Percentiles rank a stretch among this genome's conserved stretches.
These are phyloP conservation scores for Suillia variegata DNA, from an alignment of 2,888 invertebrate genomes.

Conservation along the genomic window DNA sequence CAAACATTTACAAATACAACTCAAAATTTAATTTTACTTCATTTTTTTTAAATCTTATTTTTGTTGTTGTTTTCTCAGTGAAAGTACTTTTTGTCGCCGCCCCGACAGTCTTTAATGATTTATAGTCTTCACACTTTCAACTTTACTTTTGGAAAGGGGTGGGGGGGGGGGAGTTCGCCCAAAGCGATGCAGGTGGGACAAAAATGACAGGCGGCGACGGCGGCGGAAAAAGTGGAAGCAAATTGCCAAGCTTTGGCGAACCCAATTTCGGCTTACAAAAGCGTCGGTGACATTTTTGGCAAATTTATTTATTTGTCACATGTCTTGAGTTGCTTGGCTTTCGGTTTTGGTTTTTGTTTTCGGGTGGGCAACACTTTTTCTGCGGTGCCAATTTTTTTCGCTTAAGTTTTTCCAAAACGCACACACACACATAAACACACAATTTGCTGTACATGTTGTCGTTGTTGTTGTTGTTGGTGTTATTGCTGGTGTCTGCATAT, in stretches of 20 bases:
- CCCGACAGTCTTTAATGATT: background rate
- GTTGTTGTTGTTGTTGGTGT: slow-evolving; percentile 23
- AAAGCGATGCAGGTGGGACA: background rate
- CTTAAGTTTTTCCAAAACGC: no score
- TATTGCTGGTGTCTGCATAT: slow-evolving; percentile 51
- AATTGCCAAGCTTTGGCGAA: slow-evolving; percentile 35
- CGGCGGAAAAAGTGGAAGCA: background rate
- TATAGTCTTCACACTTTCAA: background rate
- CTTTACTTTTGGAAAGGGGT: background rate
- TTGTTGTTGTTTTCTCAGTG: no score
- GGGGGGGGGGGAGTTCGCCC: background rate
- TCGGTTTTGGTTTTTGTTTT: no score
- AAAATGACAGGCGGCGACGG: no score
- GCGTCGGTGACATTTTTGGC: slow-evolving; percentile 56
- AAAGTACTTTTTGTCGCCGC: no score
- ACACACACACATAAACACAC: no score
- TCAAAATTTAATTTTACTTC: no score
- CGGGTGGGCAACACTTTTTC: background rate
- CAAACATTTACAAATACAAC: no score
- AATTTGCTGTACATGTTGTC: background rate
- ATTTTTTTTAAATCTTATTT: no score
- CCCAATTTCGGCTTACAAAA: slow-evolving; percentile 48
- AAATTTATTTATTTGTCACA: slow-evolving; percentile 57
- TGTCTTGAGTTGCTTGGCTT: background rate
- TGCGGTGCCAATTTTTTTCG: no score